phyloP scores from a whole-genome alignment of 2,888 invertebrate genomes.

The Drosophila parthenogenetica region DNA sequence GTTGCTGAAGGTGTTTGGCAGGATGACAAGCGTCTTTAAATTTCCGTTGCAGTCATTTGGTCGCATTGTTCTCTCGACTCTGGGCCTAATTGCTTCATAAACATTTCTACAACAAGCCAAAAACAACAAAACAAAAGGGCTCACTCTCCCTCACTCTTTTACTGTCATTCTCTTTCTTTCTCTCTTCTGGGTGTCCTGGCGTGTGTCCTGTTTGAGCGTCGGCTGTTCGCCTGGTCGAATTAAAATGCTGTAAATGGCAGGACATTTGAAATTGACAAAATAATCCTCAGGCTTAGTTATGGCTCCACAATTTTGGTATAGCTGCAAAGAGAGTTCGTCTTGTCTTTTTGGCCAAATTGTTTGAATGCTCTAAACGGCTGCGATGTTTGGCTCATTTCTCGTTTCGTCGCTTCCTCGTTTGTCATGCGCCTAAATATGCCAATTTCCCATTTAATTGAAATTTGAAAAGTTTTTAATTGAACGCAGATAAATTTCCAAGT shows the following conservation, averaged over 20 bases:
- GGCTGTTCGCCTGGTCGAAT: slow-evolving; percentile 45
- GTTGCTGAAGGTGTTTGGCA: slow-evolving; percentile 43
- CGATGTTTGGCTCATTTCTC: slow-evolving; percentile 25
- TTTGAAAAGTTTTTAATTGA: slow-evolving; percentile 83
- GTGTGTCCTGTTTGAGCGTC: neutral
- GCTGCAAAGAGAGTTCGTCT: slow-evolving; percentile 25
- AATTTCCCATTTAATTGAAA: slow-evolving; percentile 82
- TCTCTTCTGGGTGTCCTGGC: neutral
- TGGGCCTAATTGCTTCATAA: slow-evolving; percentile 82
- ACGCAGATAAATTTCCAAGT: slow-evolving; percentile 72
- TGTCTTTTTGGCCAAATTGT: slow-evolving; percentile 22
- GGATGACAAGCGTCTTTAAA: slow-evolving; percentile 62
- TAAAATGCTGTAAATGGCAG: slow-evolving; percentile 79
- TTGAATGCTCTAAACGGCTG: slow-evolving; percentile 37
- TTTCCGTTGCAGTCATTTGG: slow-evolving; percentile 73
- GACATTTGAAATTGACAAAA: slow-evolving; percentile 82
- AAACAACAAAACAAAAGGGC: slow-evolving; percentile 61
- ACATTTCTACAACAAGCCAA: slow-evolving; percentile 74
- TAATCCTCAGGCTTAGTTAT: slow-evolving; percentile 78
- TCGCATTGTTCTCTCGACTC: slow-evolving; percentile 72
- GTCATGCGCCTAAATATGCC: slow-evolving; percentile 78
- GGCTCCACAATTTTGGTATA: slow-evolving; percentile 52
- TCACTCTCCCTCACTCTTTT: slow-evolving; percentile 1
- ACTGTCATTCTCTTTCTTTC: neutral
- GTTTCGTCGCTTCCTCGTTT: slow-evolving; percentile 39